These are phyloP conservation scores for Cotesia chilonis DNA, from an alignment of 1,140 invertebrate genomes.

Conservation along the genomic window DNA sequence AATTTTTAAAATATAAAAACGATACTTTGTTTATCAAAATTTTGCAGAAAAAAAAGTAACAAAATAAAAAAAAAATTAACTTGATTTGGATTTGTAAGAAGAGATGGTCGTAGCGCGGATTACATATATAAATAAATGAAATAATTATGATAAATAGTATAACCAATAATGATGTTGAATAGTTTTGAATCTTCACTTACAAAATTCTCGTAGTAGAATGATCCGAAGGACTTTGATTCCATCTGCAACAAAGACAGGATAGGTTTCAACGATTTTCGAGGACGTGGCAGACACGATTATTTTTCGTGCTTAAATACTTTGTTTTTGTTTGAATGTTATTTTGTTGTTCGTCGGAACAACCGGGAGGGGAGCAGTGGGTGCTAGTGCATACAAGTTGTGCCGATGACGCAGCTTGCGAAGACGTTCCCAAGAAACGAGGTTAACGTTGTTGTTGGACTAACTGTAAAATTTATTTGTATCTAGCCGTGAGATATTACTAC, in stretches of 20 bases:
- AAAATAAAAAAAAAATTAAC: too few species aligned
- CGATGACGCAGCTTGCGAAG: constrained; percentile 67
- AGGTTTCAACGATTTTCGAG: constrained; percentile 64
- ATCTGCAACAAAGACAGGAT: constrained; percentile 76
- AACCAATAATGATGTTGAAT: background rate
- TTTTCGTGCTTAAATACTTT: constrained; percentile 33
- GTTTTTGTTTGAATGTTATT: constrained; percentile 39
- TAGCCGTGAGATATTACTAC: constrained; percentile 38
- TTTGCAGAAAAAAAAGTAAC: too few species aligned
- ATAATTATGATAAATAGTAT: background rate
- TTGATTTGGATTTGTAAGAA: background rate
- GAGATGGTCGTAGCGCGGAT: constrained; percentile 31
- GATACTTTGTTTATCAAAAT: too few species aligned
- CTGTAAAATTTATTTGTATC: constrained; percentile 56
- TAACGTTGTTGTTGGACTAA: constrained; percentile 54
- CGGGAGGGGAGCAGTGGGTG: constrained; percentile 45
- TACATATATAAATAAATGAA: too few species aligned
- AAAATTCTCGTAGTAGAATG: constrained; percentile 93
- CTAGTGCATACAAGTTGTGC: constrained; percentile 63
- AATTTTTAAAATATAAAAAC: too few species aligned
- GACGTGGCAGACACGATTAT: constrained; percentile 42
- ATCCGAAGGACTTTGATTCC: constrained; percentile 92
- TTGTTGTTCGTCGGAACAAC: constrained; percentile 44
- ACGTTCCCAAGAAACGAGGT: constrained; percentile 64
- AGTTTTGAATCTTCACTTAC: constrained; percentile 76